These are phyloP conservation scores for Panulirus ornatus DNA, from an alignment of 1,140 invertebrate genomes.

Conservation along the genomic window DNA sequence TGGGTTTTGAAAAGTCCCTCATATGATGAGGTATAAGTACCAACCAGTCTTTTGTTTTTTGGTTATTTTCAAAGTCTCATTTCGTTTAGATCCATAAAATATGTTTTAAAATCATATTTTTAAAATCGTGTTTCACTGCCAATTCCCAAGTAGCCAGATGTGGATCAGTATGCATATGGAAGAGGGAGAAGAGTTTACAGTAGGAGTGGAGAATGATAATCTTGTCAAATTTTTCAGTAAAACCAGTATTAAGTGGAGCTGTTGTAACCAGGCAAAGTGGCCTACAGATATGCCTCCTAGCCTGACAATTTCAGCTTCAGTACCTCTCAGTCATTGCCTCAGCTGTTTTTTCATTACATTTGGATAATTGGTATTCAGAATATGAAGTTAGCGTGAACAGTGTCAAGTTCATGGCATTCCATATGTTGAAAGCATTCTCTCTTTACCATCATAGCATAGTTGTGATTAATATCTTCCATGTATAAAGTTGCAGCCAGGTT, in stretches of 20 bases:
- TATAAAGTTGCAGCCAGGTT: constrained; percentile 57
- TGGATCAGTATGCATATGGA: constrained; percentile 60
- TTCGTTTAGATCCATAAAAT: constrained; percentile 34
- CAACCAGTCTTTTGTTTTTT: constrained; percentile 41
- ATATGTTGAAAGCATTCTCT: constrained; percentile 22
- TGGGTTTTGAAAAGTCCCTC: constrained; percentile 64
- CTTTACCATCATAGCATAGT: constrained; percentile 13
- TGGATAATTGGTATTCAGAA: constrained; percentile 28
- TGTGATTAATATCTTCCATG: constrained; percentile 50
- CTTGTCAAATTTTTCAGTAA: constrained; percentile 65
- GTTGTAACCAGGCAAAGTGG: constrained; percentile 61
- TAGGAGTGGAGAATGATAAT: constrained; percentile 57
- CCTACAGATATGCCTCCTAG: constrained; percentile 4
- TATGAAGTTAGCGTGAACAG: constrained; percentile 16
- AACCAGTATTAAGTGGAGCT: constrained; percentile 65
- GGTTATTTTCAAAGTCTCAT: constrained; percentile 56
- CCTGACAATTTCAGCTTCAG: constrained; percentile 16
- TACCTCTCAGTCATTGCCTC: constrained; percentile 25
- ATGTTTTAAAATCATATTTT: constrained; percentile 46
- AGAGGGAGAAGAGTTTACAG: constrained; percentile 60
- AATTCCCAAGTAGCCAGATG: constrained; percentile 72
- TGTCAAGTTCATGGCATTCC: constrained; percentile 27
- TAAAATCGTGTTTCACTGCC: constrained; percentile 68
- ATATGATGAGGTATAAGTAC: constrained; percentile 39
- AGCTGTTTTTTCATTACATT: constrained; percentile 30